A percentile compares a stretch with the other conserved stretches of the same genome.
Conservation (phyloP, 2,113 vertebrate species). For the Vireo altiloquus region DNA sequence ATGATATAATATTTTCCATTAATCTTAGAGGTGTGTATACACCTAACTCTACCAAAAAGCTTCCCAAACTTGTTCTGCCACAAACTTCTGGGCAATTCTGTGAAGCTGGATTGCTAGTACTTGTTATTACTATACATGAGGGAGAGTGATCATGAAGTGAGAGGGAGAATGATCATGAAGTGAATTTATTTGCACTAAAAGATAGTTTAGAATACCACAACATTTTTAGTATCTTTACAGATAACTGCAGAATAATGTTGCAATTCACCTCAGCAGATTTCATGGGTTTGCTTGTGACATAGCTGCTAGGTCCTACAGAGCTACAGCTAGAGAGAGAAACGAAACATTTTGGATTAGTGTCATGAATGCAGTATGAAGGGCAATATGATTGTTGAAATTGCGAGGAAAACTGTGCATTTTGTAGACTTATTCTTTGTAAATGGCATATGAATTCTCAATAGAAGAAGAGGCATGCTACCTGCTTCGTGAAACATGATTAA, state of each 20-base stretch:
- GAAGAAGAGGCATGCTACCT: neutral
- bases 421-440: neutral
- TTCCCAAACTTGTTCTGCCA: neutral
- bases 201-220: neutral
- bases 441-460: neutral
- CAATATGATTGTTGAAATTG: neutral
- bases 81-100: neutral
- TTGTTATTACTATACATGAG: neutral
- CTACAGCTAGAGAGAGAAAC: neutral
- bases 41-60: neutral
- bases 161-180: neutral
- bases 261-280: neutral
- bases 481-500: neutral
- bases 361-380: neutral
- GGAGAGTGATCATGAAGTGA: neutral
- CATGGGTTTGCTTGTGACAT: neutral
- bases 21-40: neutral
- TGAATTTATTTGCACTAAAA: conserved; percentile 9
- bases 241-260: neutral
- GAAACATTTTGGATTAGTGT: neutral
- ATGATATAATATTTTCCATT: neutral
- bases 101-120: neutral
- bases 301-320: neutral
- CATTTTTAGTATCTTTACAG: neutral
- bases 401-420: neutral